Conservation (phyloP, 2,113 vertebrate genomes). For the Dromaius novaehollandiae region DNA sequence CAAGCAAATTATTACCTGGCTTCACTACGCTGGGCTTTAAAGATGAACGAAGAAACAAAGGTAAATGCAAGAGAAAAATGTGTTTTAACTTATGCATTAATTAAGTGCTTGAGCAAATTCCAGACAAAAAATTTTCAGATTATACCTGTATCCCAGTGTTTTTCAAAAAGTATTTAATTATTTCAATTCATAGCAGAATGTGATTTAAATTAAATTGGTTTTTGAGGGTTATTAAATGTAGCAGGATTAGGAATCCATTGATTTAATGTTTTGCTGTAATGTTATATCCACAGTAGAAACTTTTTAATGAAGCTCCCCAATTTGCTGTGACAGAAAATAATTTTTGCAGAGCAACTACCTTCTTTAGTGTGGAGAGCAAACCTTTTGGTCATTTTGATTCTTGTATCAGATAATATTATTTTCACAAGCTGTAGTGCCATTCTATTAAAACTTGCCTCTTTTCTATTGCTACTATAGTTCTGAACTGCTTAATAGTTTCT, state of each 20-base stretch:
- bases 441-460: neutral
- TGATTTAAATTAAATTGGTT: neutral
- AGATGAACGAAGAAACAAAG: conserved; percentile 94
- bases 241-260: neutral
- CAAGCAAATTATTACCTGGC: conserved; percentile 93
- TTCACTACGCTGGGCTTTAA: conserved; percentile 94
- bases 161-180: neutral
- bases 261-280: neutral
- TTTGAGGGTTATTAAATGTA: neutral
- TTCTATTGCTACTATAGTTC: neutral
- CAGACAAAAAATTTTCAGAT: neutral
- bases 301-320: neutral
- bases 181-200: neutral
- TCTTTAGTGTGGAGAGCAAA: neutral
- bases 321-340: neutral
- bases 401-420: neutral
- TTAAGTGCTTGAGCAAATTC: neutral
- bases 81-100: neutral
- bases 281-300: neutral
- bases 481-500: neutral
- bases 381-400: neutral
- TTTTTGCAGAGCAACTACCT: neutral
- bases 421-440: neutral
- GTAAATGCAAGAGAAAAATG: conserved; percentile 52
- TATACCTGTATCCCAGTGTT: neutral